phyloP scores from a whole-genome alignment of 2,113 vertebrate species.

The Crypturellus undulatus region DNA sequence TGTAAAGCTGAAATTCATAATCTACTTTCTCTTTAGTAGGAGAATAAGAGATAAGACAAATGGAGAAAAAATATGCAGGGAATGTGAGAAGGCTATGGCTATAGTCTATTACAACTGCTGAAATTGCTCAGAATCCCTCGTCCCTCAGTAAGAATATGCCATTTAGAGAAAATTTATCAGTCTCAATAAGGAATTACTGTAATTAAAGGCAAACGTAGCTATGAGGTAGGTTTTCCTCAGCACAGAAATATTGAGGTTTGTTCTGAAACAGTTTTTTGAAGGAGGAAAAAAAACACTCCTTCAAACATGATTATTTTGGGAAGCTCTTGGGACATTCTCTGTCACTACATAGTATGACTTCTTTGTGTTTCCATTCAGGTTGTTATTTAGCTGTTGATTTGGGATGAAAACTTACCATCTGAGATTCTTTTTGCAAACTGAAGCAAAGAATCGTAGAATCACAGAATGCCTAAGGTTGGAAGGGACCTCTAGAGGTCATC shows the following conservation, averaged over 20 bases:
- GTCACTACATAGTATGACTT: neutral
- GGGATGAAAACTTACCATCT: neutral
- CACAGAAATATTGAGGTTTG: neutral
- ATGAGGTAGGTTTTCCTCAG: slow-evolving; percentile 6
- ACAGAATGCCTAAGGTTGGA: no score
- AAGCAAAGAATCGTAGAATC: neutral
- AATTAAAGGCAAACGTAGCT: slow-evolving; percentile 1
- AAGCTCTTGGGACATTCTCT: neutral
- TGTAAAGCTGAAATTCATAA: neutral
- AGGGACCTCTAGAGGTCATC: no score
- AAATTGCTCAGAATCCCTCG: neutral
- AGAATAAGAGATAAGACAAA: neutral
- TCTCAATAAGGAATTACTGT: slow-evolving; percentile 29
- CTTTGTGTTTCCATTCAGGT: neutral
- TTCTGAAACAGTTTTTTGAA: neutral
- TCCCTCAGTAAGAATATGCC: slow-evolving; percentile 9
- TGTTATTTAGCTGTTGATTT: neutral
- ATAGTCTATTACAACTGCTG: neutral
- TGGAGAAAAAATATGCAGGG: neutral
- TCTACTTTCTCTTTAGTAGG: neutral
- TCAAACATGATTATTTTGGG: neutral
- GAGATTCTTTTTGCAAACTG: neutral
- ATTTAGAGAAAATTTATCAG: neutral
- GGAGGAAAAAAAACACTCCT: neutral
- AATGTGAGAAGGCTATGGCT: neutral